Base-by-base conservation (phyloP, 2,113 vertebrate species). In the Castor canadensis region DNA sequence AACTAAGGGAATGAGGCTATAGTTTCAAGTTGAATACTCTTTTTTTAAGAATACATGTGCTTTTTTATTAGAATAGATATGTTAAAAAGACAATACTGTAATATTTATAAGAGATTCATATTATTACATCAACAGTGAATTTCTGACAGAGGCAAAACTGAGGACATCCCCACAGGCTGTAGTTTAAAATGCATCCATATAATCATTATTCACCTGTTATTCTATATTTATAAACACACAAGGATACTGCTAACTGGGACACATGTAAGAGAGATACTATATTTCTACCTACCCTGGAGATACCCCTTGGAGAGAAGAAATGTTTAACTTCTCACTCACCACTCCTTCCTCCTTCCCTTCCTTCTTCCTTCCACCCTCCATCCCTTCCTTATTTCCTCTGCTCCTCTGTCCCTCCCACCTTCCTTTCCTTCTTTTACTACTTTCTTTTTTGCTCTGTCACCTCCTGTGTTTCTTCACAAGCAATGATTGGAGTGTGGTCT, bases 161-260 rank as follows among this genome's bases (percentile, higher is more conserved):
- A n/a, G n/a, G n/a, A n/a, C n/a, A n/a, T n/a, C n/a, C n/a, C n/a
- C n/a, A n/a, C n/a, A n/a, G n/a, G n/a, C n/a, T n/a, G n/a, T n/a
- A n/a, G n/a, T n/a, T n/a, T n/a, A n/a, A n/a, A n/a, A n/a, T n/a
- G n/a, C n/a, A n/a, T n/a, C n/a, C n/a, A n/a, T n/a, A n/a, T n/a
- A n/a, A 52, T 79, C 26, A 26, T 26, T 67, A 62, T 54, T 80
- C 49, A 69, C 40, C 16, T 35, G 91, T 87, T 47, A 49, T 43
- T 69, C 30, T 69, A 12, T 56, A 47, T 89, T 93, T 71, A 93
- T 58, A 82, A 89, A 87, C 19, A 52, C n/a, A 72, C 16, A 62
- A 26, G 30, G 45, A 71, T 72, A 54, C 17, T 91, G 28, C 66
- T 85, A 75, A n/a, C 45, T 49, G 8, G 43, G 32, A 26, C 9